Conservation (phyloP, 2,797 vertebrate species). For the Ceryle rudis region DNA sequence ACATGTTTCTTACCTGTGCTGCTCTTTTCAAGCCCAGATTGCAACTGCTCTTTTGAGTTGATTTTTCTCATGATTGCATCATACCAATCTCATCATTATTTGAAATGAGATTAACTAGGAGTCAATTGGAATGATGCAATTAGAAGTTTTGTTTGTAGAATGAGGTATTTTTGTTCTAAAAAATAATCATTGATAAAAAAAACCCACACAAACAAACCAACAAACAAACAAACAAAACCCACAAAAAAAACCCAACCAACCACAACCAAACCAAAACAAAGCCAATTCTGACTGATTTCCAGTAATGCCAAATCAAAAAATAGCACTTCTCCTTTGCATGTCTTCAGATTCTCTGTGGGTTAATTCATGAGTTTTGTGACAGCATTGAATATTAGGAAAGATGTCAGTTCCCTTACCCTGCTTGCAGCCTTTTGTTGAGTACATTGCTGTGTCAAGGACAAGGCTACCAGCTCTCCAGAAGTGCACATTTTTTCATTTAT, state of each 20-base stretch:
- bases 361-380: background rate
- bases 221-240: background rate
- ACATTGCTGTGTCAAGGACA: background rate
- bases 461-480: background rate
- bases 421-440: background rate
- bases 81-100: background rate
- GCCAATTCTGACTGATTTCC: background rate
- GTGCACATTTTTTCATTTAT: background rate
- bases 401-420: background rate
- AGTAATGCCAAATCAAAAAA: background rate
- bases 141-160: background rate
- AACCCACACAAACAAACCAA: too few relatives aligned
- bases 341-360: background rate
- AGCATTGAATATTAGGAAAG: background rate
- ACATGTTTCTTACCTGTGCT: background rate
- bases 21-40: background rate
- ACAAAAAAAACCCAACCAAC: too few relatives aligned
- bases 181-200: background rate
- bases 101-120: background rate
- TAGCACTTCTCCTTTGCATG: background rate
- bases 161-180: background rate
- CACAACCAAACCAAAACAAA: background rate
- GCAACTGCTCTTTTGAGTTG: background rate
- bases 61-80: constrained; percentile 6
- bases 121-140: background rate